Conservation (phyloP, 2,797 vertebrate species). For the Calcarius lapponicus region DNA sequence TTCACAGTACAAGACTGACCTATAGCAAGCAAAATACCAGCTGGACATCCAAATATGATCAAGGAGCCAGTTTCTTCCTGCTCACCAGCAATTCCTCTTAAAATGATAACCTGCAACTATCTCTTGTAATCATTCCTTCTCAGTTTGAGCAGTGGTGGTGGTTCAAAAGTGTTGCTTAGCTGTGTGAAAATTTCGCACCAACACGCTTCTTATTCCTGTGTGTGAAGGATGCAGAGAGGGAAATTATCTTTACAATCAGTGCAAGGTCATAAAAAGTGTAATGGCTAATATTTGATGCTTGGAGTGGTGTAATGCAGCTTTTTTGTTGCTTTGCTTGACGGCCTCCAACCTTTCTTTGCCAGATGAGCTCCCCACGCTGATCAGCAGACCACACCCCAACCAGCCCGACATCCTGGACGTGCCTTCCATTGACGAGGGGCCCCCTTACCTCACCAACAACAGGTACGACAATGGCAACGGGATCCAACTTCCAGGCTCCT, state of each 20-base stretch:
- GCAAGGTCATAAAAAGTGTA: constrained; percentile 51
- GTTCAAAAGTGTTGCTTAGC: constrained; percentile 11
- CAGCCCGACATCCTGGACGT: constrained; percentile 89
- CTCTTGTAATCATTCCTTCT: not conserved
- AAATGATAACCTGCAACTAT: not conserved
- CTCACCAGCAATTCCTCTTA: not conserved
- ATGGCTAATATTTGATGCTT: not conserved
- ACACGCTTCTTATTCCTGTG: not conserved
- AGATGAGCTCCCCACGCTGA: constrained; percentile 84
- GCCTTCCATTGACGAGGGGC: constrained; percentile 80
- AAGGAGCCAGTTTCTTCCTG: not conserved
- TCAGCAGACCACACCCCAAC: constrained; percentile 85
- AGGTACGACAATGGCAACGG: constrained; percentile 82
- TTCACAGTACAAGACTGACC: not conserved
- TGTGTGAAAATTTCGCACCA: constrained; percentile 31
- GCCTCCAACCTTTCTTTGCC: constrained; percentile 79
- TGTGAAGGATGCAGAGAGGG: not conserved
- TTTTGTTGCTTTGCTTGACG: constrained; percentile 71
- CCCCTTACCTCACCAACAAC: constrained; percentile 73
- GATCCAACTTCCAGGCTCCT: constrained; percentile 87
- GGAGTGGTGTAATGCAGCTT: not conserved
- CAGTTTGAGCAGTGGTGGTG: not conserved
- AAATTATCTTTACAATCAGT: not conserved
- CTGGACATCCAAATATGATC: not conserved
- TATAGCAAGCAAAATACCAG: not conserved